These are phyloP conservation scores for Trilocha varians DNA, from an alignment of 2,888 invertebrate genomes.

Conservation along the genomic window DNA sequence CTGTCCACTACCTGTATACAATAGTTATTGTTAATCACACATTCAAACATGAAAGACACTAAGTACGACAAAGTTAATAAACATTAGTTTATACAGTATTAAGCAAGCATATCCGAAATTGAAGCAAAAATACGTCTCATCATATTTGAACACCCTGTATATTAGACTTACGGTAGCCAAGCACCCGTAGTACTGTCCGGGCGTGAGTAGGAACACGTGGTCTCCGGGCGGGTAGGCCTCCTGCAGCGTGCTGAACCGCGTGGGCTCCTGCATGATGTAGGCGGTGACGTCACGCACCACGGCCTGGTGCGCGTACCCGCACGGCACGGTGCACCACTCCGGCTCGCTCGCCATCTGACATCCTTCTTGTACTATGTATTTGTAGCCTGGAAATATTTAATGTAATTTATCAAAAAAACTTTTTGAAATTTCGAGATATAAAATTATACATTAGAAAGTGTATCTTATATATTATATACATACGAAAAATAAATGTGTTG, in stretches of 20 bases:
- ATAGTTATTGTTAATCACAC: no score
- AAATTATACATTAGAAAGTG: no score
- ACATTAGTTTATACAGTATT: background rate
- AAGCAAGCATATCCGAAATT: no score
- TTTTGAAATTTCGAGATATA: background rate
- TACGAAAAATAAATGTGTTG: no score
- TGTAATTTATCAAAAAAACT: no score
- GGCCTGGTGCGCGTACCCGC: slow-evolving; percentile 81
- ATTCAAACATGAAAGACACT: no score
- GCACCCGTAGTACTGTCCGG: slow-evolving; percentile 85
- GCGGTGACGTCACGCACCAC: slow-evolving; percentile 48
- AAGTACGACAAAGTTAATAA: no score
- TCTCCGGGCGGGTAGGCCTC: slow-evolving; percentile 78
- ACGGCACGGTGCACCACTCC: slow-evolving; percentile 77
- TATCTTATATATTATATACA: no score
- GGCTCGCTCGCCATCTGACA: slow-evolving; percentile 77
- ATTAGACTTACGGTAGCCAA: slow-evolving; percentile 77
- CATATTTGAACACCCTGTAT: slow-evolving; percentile 3
- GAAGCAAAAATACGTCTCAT: background rate
- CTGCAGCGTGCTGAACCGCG: slow-evolving; percentile 34
- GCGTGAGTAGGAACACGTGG: slow-evolving; percentile 81
- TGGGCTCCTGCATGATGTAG: slow-evolving; percentile 24
- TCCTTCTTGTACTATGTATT: slow-evolving; percentile 69
- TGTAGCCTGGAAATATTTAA: slow-evolving; percentile 40
- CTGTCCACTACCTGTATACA: slow-evolving; percentile 70